Evolutionary conservation across 2,888 invertebrate species (phyloP), one percentile per base, ranked within the genome.

Genomic region (Clusia tigrina): DNA sequence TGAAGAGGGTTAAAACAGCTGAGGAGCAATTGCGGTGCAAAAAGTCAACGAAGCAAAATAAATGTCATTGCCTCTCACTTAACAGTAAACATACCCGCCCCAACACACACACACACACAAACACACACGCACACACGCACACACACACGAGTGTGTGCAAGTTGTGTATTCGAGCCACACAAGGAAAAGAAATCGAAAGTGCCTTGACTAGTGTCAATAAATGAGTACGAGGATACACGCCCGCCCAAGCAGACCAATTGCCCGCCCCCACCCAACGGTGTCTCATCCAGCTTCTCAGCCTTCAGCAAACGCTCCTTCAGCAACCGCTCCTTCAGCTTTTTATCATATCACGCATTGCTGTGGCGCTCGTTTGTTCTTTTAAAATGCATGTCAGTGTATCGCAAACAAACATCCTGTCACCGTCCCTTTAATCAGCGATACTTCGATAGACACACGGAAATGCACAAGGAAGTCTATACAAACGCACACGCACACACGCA

Each of bases 251-350:
- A 6, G 12, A 32, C 12, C 32, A 32, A 32, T 32, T 32, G 6
- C 6, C 48, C 22, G 22, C 15, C 48, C 18, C 15, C 15, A 15
- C 42, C 15, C 22, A 20, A 22, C 20, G 18, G 48, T 20, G 20
- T 20, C 9, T 42, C 42, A 6, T 17, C 3, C 42, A 6, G 42
- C 9, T 17, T 15, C 42, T 32, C 42, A 15, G 42, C n/a, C 3
- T 32, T 6, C 12, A 15, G 9, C 42, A 42, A 9, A 42, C 42
- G 42, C 42, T 6, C 3, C 42, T 9, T 6, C n/a, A 18, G 42
- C n/a, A 12, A 10, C 22, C 52, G 48, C 60, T 52, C 55, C 57
- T 54, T 60, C 54, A 60, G 56, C 64, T 60, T 54, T 61, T 64
- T 64, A 64, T 64, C 54, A 57, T 60, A 64, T 54, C 26, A 26